These are phyloP conservation scores for Cyprinodon tularosa DNA, from an alignment of 2,113 vertebrate species.

Conservation along the genomic window DNA sequence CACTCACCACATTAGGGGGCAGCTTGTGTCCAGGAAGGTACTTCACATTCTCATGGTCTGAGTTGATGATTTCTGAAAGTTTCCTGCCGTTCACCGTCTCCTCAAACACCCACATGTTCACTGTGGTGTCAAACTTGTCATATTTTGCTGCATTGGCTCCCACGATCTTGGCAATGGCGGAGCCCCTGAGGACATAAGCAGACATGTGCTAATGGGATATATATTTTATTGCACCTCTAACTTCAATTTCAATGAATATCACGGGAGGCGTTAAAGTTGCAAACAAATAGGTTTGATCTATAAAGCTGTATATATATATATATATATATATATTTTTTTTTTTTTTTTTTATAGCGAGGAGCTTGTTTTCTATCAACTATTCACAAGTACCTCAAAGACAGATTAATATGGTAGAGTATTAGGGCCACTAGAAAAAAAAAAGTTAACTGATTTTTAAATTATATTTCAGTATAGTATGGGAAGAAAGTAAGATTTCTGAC, in stretches of 20 bases:
- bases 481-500: no score
- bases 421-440: no score
- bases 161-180: constrained; percentile 94
- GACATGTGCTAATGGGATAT: background rate
- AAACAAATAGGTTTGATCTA: background rate
- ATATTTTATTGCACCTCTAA: background rate
- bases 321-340: background rate
- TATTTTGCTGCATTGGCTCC: constrained; percentile 86
- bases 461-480: no score
- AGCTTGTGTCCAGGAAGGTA: constrained; percentile 95
- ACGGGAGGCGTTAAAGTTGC: background rate
- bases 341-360: background rate
- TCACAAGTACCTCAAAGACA: no score
- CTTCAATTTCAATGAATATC: background rate
- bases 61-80: constrained; percentile 96
- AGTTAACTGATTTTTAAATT: no score
- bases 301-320: no score
- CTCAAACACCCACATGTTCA: constrained; percentile 98
- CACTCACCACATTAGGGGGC: constrained; percentile 90
- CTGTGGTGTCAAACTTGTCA: constrained; percentile 83
- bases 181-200: constrained; percentile 84
- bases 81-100: constrained; percentile 86
- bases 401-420: no score
- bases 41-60: constrained; percentile 92
- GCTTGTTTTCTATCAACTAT: background rate